phyloP scores from a whole-genome alignment of 2,113 vertebrate genomes.

The Heterotilapia buettikoferi region DNA sequence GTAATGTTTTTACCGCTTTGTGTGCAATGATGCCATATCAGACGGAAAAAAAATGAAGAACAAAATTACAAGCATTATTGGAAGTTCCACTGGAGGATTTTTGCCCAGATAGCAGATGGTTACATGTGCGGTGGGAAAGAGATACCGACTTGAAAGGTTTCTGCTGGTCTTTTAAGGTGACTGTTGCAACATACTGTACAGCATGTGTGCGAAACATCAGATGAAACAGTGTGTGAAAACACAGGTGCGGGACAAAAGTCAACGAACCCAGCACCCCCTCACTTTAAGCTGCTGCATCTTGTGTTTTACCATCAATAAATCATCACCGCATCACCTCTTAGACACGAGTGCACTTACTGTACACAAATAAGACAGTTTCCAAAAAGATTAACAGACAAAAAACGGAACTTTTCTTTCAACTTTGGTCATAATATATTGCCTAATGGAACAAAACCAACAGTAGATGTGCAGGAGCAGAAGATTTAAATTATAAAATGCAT shows the following conservation, averaged over 20 bases:
- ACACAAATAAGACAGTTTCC: neutral
- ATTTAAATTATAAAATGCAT: neutral
- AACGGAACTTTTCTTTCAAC: neutral
- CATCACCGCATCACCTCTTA: neutral
- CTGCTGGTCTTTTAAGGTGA: conserved; percentile 47
- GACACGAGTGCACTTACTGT: neutral
- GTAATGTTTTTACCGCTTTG: neutral
- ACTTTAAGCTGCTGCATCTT: neutral
- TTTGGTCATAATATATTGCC: neutral
- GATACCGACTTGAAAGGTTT: conserved; percentile 2
- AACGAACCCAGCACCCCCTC: conserved; percentile 29
- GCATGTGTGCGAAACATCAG: conserved; percentile 9
- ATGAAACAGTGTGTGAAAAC: conserved; percentile 26
- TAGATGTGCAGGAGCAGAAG: neutral
- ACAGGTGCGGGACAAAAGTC: conserved; percentile 54
- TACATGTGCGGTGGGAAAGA: neutral
- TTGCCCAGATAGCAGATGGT: conserved; percentile 10
- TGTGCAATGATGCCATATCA: neutral
- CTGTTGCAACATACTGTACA: conserved; percentile 54
- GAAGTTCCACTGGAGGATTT: conserved; percentile 44
- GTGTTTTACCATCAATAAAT: conserved; percentile 33
- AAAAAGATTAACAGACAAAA: neutral
- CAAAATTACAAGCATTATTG: neutral
- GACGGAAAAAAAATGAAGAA: neutral
- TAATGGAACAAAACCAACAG: neutral